phyloP scores from a whole-genome alignment of 2,113 vertebrate genomes.

The Dendropsophus ebraccatus region DNA sequence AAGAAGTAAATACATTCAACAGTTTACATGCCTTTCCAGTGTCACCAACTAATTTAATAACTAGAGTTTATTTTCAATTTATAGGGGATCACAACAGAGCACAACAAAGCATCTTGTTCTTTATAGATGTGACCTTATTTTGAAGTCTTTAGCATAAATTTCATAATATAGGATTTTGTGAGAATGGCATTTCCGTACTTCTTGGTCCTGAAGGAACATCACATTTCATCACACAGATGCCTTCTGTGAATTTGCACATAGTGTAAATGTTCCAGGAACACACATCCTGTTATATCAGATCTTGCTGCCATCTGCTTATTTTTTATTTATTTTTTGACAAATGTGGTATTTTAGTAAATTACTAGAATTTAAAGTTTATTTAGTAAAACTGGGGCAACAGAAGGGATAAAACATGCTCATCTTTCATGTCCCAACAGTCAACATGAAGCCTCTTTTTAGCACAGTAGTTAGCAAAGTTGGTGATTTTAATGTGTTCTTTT shows the following conservation, averaged over 20 bases:
- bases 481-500: slow-evolving; percentile 47
- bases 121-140: slow-evolving; percentile 49
- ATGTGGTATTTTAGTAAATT: slow-evolving; percentile 54
- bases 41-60: neutral
- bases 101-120: slow-evolving; percentile 1
- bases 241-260: slow-evolving; percentile 54
- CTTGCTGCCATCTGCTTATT: slow-evolving; percentile 54
- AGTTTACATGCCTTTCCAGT: neutral
- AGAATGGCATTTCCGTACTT: slow-evolving; percentile 45
- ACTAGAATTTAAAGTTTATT: slow-evolving; percentile 55
- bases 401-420: slow-evolving; percentile 55
- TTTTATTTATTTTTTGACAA: slow-evolving; percentile 51
- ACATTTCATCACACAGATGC: slow-evolving; percentile 52
- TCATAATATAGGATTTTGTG: slow-evolving; percentile 41
- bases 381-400: slow-evolving; percentile 54
- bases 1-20: too few relatives aligned
- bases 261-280: slow-evolving; percentile 58
- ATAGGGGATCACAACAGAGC: neutral
- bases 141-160: slow-evolving; percentile 31
- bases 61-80: neutral
- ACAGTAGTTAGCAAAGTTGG: slow-evolving; percentile 15
- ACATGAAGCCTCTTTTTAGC: slow-evolving; percentile 41
- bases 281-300: slow-evolving; percentile 53
- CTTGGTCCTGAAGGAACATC: slow-evolving; percentile 49
- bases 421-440: slow-evolving; percentile 40